Base-by-base conservation (phyloP, 2,888 invertebrate genomes). In the Perithous albicinctus region DNA sequence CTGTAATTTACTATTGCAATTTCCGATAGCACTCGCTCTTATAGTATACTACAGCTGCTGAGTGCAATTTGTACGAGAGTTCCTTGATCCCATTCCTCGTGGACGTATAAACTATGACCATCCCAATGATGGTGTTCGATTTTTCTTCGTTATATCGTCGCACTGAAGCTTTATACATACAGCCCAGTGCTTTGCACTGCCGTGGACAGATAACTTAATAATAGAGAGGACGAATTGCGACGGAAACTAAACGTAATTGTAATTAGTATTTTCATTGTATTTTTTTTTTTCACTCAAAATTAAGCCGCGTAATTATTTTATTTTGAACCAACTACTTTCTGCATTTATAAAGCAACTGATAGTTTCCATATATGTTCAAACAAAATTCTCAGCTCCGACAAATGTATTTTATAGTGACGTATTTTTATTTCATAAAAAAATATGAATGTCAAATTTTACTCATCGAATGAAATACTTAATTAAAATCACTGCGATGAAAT, bases 1-100 rank as follows among this genome's bases (percentile, higher is more conserved):
- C 26, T 10, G 63, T 54, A 63, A 70, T 51, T 70, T 69, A 63
- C 70, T 10, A 29, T 32, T 29, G 51, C 43, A 70, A 78, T 78
- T 54, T 70, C 77, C 77, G 54, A 78, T 54, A 48, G 51, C 48
- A 56, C 41, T 15, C 51, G 35, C 10, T 29, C 7, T 59, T 59
- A 59, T 32, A 8, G 35, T 0, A 35, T 18, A 6, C 1, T 10
- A 10, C 12, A 64, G 29, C 43, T 12, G 7, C n/a, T 10, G 63
- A 29, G 20, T 23, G 32, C 10, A 54, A 43, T 69, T 69, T 41
- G n/a, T 38, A 51, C 15, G 12, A 23, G 12, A 8, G 5, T n/a
- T 15, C 12, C 7, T 29, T 0, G 0, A 12, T 7, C 4, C 26
- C 48, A n/a, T 20, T 18, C 6, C 2, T 48, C 12, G 10, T 20